A percentile compares a stretch with the other conserved stretches of the same genome.
Conservation (phyloP, 2,113 vertebrate genomes). For the Neotoma lepida region DNA sequence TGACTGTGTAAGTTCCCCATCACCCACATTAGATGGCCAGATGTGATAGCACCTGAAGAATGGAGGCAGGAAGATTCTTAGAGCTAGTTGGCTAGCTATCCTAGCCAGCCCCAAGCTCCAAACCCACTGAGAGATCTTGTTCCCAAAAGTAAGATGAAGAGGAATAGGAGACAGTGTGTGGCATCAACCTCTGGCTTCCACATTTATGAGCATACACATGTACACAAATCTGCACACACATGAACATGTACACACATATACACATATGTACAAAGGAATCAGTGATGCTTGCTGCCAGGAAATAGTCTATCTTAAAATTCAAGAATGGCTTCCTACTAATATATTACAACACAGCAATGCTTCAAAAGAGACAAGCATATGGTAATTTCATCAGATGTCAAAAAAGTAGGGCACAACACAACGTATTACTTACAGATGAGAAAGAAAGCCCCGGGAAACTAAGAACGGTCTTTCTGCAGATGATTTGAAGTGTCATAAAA, state of each 20-base stretch:
- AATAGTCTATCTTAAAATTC: not conserved
- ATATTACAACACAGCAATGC: not conserved
- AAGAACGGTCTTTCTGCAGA: not conserved
- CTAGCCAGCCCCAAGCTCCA: not conserved
- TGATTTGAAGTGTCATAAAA: not conserved
- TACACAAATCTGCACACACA: no score
- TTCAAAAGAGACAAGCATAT: constrained; percentile 36
- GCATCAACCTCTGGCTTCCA: not conserved
- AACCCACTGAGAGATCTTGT: not conserved
- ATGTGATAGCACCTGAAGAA: not conserved
- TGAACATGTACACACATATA: not conserved
- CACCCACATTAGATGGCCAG: not conserved
- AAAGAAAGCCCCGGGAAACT: constrained; percentile 29
- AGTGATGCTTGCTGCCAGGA: not conserved
- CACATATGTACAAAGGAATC: not conserved
- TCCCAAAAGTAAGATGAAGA: not conserved
- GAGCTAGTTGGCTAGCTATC: not conserved
- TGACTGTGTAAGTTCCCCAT: not conserved
- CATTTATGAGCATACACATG: not conserved
- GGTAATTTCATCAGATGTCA: constrained; percentile 40
- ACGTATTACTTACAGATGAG: constrained; percentile 19
- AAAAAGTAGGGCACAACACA: not conserved
- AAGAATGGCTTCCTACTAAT: not conserved
- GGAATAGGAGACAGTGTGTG: not conserved
- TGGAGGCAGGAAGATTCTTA: not conserved